A percentile compares a stretch with the other conserved stretches of the same genome.
phyloP scores from a whole-genome alignment of 2,888 invertebrate genomes.

The Leistus spinibarbis region DNA sequence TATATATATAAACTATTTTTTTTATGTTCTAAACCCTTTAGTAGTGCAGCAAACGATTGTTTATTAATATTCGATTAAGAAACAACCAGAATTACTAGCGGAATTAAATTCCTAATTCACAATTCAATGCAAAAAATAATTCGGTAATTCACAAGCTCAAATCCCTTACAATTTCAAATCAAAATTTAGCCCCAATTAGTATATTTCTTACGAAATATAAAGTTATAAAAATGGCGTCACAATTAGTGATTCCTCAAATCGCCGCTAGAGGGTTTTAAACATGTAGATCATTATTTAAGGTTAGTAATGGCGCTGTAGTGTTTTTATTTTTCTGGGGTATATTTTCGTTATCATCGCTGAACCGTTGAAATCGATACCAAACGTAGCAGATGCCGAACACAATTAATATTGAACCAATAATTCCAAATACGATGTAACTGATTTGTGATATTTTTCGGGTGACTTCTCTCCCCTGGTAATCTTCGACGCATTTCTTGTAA shows the following conservation, averaged over 20 bases:
- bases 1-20: too few species aligned
- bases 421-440: constrained; percentile 23
- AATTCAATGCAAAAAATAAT: too few species aligned
- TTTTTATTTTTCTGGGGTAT: neutral
- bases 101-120: too few species aligned
- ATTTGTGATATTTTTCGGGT: constrained; percentile 12
- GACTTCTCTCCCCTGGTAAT: constrained; percentile 17
- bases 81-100: too few species aligned
- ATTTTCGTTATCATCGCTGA: constrained; percentile 20
- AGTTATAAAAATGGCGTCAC: too few species aligned
- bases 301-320: neutral
- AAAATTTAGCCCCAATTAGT: too few species aligned
- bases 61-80: too few species aligned
- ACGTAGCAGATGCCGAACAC: constrained; percentile 26
- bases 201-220: too few species aligned
- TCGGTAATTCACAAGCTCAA: too few species aligned
- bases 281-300: neutral
- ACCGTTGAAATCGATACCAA: constrained; percentile 26
- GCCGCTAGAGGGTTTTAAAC: neutral
- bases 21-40: neutral
- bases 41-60: neutral
- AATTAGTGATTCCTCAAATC: too few species aligned
- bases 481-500: constrained; percentile 23
- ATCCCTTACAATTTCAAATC: too few species aligned
- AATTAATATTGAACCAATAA: constrained; percentile 16